Percentiles rank a stretch among this genome's conserved stretches.
phyloP scores from a whole-genome alignment of 2,113 vertebrate species.

The Toxotes chatareus region DNA sequence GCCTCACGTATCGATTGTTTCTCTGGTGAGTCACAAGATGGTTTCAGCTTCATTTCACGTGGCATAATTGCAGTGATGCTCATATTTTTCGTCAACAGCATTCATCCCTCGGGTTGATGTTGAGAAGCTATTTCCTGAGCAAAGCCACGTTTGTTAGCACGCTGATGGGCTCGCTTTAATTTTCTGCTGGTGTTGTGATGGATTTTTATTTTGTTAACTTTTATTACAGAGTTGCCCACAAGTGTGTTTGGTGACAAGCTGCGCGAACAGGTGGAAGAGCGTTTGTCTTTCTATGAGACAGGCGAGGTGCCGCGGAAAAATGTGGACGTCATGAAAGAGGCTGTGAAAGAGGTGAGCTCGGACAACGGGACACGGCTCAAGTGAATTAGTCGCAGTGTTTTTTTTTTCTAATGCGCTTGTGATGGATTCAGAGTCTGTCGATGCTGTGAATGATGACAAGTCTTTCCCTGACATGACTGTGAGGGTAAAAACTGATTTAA shows the following conservation, averaged over 20 bases:
- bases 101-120: constrained; percentile 89
- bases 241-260: constrained; percentile 94
- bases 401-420: background rate
- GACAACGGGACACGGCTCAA: background rate
- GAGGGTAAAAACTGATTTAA: constrained; percentile 97
- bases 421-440: background rate
- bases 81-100: constrained; percentile 99
- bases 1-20: constrained; percentile 97
- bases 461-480: constrained; percentile 77
- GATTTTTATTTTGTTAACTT: rapidly evolving
- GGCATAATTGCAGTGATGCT: constrained; percentile 89
- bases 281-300: constrained; percentile 93
- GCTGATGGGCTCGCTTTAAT: too few relatives aligned
- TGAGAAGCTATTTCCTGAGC: constrained; percentile 90
- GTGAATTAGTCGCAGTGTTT: too few relatives aligned
- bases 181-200: rapidly evolving
- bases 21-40: constrained; percentile 84
- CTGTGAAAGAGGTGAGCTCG: constrained; percentile 87
- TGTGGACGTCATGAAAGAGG: constrained; percentile 95
- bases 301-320: constrained; percentile 94
- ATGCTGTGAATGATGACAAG: constrained; percentile 88
- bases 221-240: constrained; percentile 89
- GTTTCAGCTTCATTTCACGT: background rate
- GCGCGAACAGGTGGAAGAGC: constrained; percentile 94
- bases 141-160: constrained; percentile 49